phyloP scores from a whole-genome alignment of 2,113 vertebrate species.

The Cercocebus atys region DNA sequence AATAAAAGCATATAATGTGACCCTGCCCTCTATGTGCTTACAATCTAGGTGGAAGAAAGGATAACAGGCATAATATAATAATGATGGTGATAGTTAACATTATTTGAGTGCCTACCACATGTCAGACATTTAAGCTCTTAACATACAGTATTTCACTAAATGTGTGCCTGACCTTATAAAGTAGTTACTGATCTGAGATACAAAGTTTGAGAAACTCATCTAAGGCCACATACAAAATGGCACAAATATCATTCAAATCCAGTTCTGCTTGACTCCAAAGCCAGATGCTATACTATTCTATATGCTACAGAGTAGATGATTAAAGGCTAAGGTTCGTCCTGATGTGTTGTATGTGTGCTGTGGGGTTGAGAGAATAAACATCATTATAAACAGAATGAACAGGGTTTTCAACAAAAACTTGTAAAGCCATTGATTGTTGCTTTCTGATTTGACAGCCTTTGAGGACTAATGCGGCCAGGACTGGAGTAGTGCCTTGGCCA shows the following conservation, averaged over 20 bases:
- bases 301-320: neutral
- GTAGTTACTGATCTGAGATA: neutral
- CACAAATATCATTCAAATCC: neutral
- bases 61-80: neutral
- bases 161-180: neutral
- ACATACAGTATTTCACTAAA: neutral
- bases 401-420: neutral
- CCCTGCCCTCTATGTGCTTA: neutral
- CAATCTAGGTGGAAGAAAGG: neutral
- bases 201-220: neutral
- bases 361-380: neutral
- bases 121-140: neutral
- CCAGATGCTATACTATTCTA: neutral
- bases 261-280: neutral
- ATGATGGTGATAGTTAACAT: neutral
- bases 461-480: neutral
- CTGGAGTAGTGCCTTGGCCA: neutral
- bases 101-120: neutral
- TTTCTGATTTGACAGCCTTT: neutral
- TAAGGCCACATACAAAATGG: neutral
- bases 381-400: neutral
- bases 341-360: neutral
- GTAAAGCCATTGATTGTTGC: neutral
- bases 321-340: neutral
- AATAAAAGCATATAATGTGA: neutral